Conservation (phyloP, 1,140 invertebrate species). For the Antheraea pernyi region DNA sequence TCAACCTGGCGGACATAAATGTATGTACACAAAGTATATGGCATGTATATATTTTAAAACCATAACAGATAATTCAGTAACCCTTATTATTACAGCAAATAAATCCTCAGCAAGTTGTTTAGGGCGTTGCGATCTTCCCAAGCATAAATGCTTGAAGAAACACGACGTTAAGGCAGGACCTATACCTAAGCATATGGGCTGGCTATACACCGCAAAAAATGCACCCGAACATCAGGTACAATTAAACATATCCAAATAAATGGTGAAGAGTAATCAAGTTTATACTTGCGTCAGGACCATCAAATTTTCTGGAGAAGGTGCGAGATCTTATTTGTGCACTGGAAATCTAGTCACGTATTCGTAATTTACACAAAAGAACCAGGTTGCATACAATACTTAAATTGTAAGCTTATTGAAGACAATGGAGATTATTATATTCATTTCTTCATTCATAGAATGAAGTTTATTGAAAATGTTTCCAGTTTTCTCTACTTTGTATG, state of each 20-base stretch:
- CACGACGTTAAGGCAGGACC: conserved; percentile 54
- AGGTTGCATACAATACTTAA: too few species aligned
- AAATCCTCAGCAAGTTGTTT: conserved; percentile 59
- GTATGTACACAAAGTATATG: background rate
- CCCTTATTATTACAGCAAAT: conserved; percentile 35
- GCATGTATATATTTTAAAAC: background rate
- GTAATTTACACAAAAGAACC: too few species aligned
- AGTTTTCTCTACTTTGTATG: too few species aligned
- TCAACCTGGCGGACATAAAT: conserved; percentile 49
- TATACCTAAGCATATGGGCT: conserved; percentile 64
- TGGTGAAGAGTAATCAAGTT: background rate
- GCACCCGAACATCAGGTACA: conserved; percentile 63
- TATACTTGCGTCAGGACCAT: too few species aligned
- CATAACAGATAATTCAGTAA: background rate
- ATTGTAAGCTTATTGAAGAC: too few species aligned
- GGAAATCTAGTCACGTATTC: too few species aligned
- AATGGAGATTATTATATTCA: too few species aligned
- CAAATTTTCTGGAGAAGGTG: too few species aligned
- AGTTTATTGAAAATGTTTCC: too few species aligned
- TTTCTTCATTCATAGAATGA: too few species aligned
- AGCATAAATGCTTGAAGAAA: conserved; percentile 56
- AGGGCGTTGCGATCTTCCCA: conserved; percentile 64
- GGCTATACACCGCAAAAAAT: conserved; percentile 65
- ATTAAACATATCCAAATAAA: background rate
- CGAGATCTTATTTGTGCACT: too few species aligned